Base-by-base conservation (phyloP, 2,113 vertebrate genomes). In the Rhabdornis inornatus region DNA sequence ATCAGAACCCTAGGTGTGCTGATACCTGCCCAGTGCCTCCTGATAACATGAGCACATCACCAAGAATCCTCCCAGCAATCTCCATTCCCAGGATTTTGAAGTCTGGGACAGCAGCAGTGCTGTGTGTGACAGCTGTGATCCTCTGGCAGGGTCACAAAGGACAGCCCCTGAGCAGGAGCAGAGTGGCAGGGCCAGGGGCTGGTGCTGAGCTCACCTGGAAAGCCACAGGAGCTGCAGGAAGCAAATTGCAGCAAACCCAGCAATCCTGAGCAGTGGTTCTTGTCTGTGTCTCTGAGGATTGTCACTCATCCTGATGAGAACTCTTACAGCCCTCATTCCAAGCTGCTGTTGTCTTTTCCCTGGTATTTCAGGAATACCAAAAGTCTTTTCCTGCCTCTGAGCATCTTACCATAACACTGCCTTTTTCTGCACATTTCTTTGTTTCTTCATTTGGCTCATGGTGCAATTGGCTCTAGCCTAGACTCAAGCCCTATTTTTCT, bases 401-500 rank as follows among this genome's bases (percentile, higher is more conserved):
- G 63, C 8, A 40, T 40, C 77, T 64, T 10, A 23, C 7, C 40
- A 53, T 7, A 13, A 25, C 2, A 30, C 0, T 0, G 49, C 24
- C 14, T 37, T 85, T 56, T 72, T 45, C 42, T 63, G 56, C 15
- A 7, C n/a, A 21, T 69, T 77, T n/a, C 15, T 56, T 47, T 28
- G 11, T 61, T 83, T 65, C 55, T 37, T 55, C 76, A 27, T 35
- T 56, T 65, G 69, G 55, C 21, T 69, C 47, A 1, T 9, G 47
- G 28, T 17, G 24, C 45, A 83, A 2, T 11, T 49, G 45, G 53
- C 40, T 88, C 37, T 18, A 52, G 37, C 21, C 75, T 74, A 65
- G 50, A 76, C 55, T 24, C 31, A 9, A 27, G 7, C 3, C 11
- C 7, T 45, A 45, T 9, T 83, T 61, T 81, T 28, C 15, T n/a